A percentile compares a stretch with the other conserved stretches of the same genome.
Conservation (phyloP, 35 echinoderm and acorn worm genomes). For the Heliocidaris erythrogramma region DNA sequence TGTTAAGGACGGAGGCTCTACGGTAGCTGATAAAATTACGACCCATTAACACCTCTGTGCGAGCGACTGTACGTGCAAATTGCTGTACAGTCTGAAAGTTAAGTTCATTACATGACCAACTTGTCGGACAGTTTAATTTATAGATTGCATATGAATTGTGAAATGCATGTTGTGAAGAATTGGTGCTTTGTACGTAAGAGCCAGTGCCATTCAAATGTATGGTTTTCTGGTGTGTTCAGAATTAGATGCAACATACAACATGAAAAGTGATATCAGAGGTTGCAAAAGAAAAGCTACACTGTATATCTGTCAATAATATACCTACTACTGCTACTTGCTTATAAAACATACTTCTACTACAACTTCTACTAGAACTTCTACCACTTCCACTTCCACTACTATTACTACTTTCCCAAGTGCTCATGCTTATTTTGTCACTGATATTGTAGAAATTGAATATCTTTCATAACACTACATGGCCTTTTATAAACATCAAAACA, state of each 20-base stretch:
- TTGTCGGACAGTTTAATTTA: background rate
- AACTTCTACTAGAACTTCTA: background rate
- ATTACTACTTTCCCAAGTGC: background rate
- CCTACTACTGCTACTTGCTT: background rate
- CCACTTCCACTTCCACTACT: background rate
- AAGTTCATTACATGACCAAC: background rate
- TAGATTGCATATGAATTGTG: background rate
- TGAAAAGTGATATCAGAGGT: background rate
- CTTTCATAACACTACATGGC: no score
- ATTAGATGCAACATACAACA: background rate
- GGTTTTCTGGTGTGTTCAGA: background rate
- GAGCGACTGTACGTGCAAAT: slow-evolving; percentile 70
- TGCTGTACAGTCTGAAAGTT: background rate
- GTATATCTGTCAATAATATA: background rate
- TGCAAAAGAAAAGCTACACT: background rate
- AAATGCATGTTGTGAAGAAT: background rate
- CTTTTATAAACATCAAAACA: no score
- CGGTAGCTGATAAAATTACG: slow-evolving; percentile 25
- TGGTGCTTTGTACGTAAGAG: background rate
- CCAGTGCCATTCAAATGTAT: background rate
- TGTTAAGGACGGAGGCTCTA: background rate
- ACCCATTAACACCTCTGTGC: slow-evolving; percentile 59
- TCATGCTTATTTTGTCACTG: no score
- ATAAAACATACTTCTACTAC: background rate
- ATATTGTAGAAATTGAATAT: no score